Conservation (phyloP, 2,797 vertebrate genomes). For the Cephalopachus bancanus region DNA sequence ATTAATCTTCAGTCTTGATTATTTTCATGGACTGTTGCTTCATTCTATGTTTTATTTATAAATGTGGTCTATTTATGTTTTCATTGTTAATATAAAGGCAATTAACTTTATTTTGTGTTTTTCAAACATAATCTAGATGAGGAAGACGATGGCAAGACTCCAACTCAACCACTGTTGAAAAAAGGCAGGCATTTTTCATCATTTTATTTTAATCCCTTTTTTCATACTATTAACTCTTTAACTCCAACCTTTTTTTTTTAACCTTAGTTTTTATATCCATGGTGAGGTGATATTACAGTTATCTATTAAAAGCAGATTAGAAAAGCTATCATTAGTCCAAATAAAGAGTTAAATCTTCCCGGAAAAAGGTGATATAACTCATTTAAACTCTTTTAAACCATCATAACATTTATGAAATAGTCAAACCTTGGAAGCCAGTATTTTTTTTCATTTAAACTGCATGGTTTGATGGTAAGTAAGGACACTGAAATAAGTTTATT, state of each 20-base stretch:
- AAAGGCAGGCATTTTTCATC: conserved; percentile 97
- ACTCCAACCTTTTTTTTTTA: conserved; percentile 79
- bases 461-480: conserved; percentile 71
- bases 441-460: conserved; percentile 69
- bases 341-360: conserved; percentile 63
- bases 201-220: conserved; percentile 89
- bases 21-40: conserved; percentile 74
- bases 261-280: conserved; percentile 78
- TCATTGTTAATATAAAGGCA: conserved; percentile 83
- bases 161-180: conserved; percentile 97
- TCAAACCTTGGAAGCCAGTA: conserved; percentile 54
- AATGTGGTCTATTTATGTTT: conserved; percentile 75
- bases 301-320: conserved; percentile 78
- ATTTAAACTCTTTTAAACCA: conserved; percentile 61
- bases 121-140: conserved; percentile 94
- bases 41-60: conserved; percentile 82
- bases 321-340: conserved; percentile 66
- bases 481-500: conserved; percentile 66
- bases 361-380: conserved; percentile 47
- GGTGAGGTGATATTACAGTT: conserved; percentile 78
- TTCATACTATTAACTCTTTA: conserved; percentile 85
- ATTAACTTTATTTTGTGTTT: conserved; percentile 92
- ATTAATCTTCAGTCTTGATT: conserved; percentile 67
- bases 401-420: conserved; percentile 66
- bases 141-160: conserved; percentile 96